Evolutionary conservation across 1,140 invertebrate species (phyloP).

Genomic region (Daktulosphaira vitifoliae): DNA sequence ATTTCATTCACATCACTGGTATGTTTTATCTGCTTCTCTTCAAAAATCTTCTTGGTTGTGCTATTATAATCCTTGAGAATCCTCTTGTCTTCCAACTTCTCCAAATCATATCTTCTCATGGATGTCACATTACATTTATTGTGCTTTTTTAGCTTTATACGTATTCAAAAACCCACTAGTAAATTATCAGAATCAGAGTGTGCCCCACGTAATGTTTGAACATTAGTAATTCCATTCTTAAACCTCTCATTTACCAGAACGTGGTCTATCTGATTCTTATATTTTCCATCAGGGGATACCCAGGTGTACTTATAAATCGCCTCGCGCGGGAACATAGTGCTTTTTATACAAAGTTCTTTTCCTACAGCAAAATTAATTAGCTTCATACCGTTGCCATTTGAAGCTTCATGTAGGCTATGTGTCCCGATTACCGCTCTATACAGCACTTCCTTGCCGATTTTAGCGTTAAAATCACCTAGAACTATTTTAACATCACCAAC

Average conservation of each 20-base stretch:
- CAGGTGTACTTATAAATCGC: constrained; percentile 38
- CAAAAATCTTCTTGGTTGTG: constrained; percentile 9
- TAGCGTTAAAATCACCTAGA: constrained; percentile 33
- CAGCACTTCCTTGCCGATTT: constrained; percentile 12
- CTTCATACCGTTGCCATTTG: constrained; percentile 8
- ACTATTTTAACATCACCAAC: constrained; percentile 29
- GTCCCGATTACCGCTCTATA: not conserved
- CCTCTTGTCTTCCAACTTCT: not conserved
- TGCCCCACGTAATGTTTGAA: constrained; percentile 34
- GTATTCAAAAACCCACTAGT: constrained; percentile 30
- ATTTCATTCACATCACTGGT: not conserved
- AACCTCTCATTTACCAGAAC: constrained; percentile 33
- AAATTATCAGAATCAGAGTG: constrained; percentile 35
- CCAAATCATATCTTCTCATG: not conserved
- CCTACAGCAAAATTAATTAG: constrained; percentile 13
- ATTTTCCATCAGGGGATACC: constrained; percentile 35
- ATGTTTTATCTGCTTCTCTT: not conserved
- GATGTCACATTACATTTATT: constrained; percentile 5
- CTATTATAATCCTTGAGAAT: not conserved
- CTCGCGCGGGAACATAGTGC: constrained; percentile 36
- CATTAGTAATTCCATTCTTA: constrained; percentile 17
- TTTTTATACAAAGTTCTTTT: constrained; percentile 35
- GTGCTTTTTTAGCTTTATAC: constrained; percentile 9
- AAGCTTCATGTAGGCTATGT: constrained; percentile 9
- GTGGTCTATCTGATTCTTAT: constrained; percentile 36